phyloP scores from a whole-genome alignment of 2,888 invertebrate species.

The Calliphora vomitoria region DNA sequence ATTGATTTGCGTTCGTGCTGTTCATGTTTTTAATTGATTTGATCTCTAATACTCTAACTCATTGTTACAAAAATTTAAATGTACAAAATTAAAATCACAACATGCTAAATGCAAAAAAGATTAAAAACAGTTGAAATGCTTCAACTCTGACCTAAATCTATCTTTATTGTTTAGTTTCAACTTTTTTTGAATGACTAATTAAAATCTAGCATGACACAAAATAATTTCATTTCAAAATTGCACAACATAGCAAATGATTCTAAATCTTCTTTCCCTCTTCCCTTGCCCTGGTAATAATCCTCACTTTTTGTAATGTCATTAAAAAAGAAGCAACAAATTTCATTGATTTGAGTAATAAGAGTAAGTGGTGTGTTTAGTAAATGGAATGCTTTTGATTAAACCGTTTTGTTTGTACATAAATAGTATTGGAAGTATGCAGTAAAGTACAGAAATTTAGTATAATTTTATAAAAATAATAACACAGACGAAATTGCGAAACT shows the following conservation, averaged over 20 bases:
- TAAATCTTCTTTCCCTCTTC: background rate
- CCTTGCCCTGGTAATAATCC: background rate
- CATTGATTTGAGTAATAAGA: background rate
- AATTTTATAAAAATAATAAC: background rate
- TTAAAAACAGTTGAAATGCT: conserved; percentile 58
- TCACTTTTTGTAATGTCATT: background rate
- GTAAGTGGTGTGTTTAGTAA: background rate
- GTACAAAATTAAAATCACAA: conserved; percentile 10
- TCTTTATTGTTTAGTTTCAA: conserved; percentile 43
- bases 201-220: conserved; percentile 57
- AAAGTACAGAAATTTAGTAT: background rate
- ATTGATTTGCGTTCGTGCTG: conserved; percentile 17
- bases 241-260: conserved; percentile 15
- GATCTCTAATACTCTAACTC: conserved; percentile 25
- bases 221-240: conserved; percentile 42
- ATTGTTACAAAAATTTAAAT: background rate
- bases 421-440: background rate
- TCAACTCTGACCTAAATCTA: conserved; percentile 70
- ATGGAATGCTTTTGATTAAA: conserved; percentile 2
- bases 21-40: conserved; percentile 49
- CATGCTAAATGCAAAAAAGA: conserved; percentile 6
- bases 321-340: conserved; percentile 52
- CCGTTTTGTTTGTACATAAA: conserved; percentile 1
- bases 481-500: too few species aligned
- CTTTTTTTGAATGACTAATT: conserved; percentile 58